A percentile compares a stretch with the other conserved stretches of the same genome.
These are phyloP conservation scores for Aleadryas rufinucha DNA, from an alignment of 2,113 vertebrate genomes.

Conservation along the genomic window DNA sequence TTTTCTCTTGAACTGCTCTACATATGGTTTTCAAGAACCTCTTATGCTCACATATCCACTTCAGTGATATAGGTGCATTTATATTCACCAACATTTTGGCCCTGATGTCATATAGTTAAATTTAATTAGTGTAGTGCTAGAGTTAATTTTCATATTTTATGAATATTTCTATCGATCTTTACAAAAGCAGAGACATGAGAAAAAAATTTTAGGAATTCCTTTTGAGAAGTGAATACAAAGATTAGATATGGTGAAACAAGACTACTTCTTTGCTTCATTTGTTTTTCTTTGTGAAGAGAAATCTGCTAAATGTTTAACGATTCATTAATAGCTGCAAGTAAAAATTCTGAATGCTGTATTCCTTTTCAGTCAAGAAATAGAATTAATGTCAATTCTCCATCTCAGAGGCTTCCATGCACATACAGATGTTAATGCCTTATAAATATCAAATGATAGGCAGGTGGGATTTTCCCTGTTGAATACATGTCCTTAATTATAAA, in stretches of 20 bases:
- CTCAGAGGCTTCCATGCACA: background rate
- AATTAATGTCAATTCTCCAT: background rate
- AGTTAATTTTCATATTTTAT: background rate
- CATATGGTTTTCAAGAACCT: background rate
- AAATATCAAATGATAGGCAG: background rate
- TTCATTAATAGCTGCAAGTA: background rate
- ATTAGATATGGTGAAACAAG: background rate
- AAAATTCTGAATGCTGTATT: background rate
- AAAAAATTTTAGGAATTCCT: background rate
- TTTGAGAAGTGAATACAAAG: background rate
- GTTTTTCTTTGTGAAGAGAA: background rate
- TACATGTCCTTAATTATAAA: background rate
- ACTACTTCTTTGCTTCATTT: background rate
- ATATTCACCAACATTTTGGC: background rate
- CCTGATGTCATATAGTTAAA: background rate
- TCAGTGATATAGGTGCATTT: background rate
- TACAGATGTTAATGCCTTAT: background rate
- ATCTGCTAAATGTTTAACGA: background rate
- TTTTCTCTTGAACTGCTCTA: background rate
- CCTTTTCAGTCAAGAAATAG: background rate
- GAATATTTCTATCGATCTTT: background rate
- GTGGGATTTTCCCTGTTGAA: background rate
- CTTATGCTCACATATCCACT: background rate
- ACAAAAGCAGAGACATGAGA: background rate
- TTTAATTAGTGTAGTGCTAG: background rate